Conservation (phyloP, 2,113 vertebrate genomes). For the Merops nubicus region DNA sequence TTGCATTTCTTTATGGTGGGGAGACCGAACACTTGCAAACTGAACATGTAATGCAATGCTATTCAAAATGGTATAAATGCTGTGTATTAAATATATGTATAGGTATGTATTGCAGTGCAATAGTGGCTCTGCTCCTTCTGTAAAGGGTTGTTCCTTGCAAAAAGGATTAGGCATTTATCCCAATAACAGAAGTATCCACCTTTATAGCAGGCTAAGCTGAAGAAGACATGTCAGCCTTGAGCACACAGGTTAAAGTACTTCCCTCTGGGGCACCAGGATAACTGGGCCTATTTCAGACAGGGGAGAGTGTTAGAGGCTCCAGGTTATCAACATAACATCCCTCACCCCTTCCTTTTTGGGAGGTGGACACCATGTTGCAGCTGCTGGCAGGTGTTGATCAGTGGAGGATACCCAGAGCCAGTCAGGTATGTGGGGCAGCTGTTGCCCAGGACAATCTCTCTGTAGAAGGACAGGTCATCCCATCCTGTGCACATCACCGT, state of each 20-base stretch:
- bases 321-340: background rate
- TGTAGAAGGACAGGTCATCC: background rate
- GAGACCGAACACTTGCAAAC: background rate
- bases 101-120: background rate
- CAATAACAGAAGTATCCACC: fast-evolving
- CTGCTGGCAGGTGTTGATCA: background rate
- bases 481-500: background rate
- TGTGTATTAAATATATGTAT: background rate
- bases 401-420: background rate
- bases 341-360: background rate
- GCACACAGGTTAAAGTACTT: background rate
- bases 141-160: background rate
- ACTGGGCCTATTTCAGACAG: background rate
- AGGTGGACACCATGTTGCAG: background rate
- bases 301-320: background rate
- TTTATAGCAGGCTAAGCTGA: background rate
- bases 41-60: background rate
- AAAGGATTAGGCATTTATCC: background rate
- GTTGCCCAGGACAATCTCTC: background rate
- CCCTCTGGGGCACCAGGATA: background rate
- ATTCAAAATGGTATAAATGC: background rate
- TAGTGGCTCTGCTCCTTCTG: background rate
- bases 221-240: background rate
- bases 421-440: background rate
- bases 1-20: background rate